Conservation (phyloP, 2,113 vertebrate species). For the Miniopterus natalensis region DNA sequence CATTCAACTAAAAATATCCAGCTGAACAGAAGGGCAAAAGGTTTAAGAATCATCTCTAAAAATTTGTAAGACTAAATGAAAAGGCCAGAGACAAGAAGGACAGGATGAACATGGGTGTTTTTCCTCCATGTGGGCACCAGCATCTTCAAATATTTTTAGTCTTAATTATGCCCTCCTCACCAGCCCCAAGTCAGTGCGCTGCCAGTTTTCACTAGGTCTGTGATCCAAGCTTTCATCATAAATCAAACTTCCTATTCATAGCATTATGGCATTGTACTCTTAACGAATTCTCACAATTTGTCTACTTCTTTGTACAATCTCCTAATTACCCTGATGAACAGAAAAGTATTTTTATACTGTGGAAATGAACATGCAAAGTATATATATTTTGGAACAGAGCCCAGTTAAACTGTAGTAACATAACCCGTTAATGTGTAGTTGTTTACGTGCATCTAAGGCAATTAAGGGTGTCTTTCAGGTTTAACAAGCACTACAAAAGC, state of each 20-base stretch:
- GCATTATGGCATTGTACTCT: slow-evolving; percentile 1
- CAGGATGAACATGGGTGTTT: slow-evolving; percentile 11
- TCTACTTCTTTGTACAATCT: slow-evolving; percentile 67
- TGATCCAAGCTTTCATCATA: slow-evolving; percentile 54
- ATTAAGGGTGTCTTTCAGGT: slow-evolving; percentile 76
- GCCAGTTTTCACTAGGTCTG: slow-evolving; percentile 38
- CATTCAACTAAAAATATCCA: background rate
- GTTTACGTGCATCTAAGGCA: slow-evolving; percentile 73
- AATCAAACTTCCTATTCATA: slow-evolving; percentile 69
- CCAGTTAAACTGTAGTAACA: slow-evolving; percentile 75
- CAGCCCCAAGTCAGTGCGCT: background rate
- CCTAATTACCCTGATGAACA: slow-evolving; percentile 70
- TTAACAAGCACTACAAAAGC: slow-evolving; percentile 72
- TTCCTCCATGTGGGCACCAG: background rate
- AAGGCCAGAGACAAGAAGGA: background rate
- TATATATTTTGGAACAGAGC: slow-evolving; percentile 73
- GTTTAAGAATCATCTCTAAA: slow-evolving; percentile 30
- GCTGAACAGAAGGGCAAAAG: background rate
- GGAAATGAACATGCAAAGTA: slow-evolving; percentile 65
- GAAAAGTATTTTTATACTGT: slow-evolving; percentile 67
- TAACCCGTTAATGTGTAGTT: slow-evolving; percentile 74
- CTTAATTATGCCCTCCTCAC: background rate
- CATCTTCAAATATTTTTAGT: slow-evolving; percentile 35
- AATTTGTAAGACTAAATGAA: background rate
- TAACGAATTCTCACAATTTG: slow-evolving; percentile 67